phyloP scores from a whole-genome alignment of 2,113 vertebrate genomes.

The Cochlearius cochlearius region DNA sequence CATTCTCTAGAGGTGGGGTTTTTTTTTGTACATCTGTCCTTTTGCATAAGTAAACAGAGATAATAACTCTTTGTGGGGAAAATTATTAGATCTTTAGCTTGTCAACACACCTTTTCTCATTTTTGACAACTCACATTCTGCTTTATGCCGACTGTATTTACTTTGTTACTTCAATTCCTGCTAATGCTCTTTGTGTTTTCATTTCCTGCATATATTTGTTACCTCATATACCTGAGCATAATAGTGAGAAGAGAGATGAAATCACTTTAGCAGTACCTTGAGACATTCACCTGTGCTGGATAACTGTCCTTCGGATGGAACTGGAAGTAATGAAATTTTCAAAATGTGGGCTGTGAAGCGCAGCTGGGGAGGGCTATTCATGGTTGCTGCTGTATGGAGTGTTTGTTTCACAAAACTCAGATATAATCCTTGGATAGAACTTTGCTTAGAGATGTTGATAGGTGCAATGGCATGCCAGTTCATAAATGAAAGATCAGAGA shows the following conservation, averaged over 20 bases:
- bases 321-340: background rate
- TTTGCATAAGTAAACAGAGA: background rate
- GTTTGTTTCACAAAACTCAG: background rate
- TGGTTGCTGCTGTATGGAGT: background rate
- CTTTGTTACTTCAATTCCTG: background rate
- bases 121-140: background rate
- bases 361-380: background rate
- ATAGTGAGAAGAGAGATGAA: background rate
- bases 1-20: background rate
- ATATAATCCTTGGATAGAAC: background rate
- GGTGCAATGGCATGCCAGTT: background rate
- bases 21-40: background rate
- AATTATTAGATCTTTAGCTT: background rate
- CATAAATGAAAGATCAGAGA: background rate
- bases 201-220: background rate
- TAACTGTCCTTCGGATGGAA: background rate
- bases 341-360: background rate
- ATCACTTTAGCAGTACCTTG: background rate
- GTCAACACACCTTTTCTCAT: background rate
- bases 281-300: background rate
- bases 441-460: background rate
- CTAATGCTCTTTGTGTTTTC: background rate
- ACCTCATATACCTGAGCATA: background rate
- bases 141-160: background rate
- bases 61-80: background rate